Percentiles rank a stretch among this genome's conserved stretches.
Conservation (phyloP, 2,113 vertebrate genomes). For the Nestor notabilis region DNA sequence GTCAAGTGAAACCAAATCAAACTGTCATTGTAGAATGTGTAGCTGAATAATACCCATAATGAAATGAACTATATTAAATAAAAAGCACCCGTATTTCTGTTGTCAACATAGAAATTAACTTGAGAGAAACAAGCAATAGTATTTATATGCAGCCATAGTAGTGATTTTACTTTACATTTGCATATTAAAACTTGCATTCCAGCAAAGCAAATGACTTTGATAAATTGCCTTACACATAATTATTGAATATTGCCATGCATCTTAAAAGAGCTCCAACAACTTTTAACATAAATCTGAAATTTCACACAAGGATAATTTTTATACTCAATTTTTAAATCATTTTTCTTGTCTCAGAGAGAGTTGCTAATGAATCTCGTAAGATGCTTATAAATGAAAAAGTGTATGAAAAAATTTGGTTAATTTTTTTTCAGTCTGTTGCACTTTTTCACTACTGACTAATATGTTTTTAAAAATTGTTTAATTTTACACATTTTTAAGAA, state of each 20-base stretch:
- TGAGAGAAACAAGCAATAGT: background rate
- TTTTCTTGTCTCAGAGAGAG: background rate
- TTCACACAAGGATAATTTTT: background rate
- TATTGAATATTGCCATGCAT: constrained; percentile 6
- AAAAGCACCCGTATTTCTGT: background rate
- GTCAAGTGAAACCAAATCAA: constrained; percentile 34
- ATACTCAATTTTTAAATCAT: background rate
- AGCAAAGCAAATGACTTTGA: constrained; percentile 52
- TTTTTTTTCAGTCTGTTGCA: background rate
- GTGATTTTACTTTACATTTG: constrained; percentile 19
- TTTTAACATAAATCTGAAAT: constrained; percentile 20
- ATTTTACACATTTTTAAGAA: background rate
- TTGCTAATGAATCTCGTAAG: background rate
- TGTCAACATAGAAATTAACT: constrained; percentile 13
- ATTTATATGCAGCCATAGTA: constrained; percentile 6
- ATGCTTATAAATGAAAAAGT: background rate
- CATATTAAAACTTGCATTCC: constrained; percentile 40
- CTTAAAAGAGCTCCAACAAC: background rate
- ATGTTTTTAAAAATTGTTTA: background rate
- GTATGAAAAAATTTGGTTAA: background rate
- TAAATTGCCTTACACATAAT: constrained; percentile 12
- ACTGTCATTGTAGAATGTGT: background rate
- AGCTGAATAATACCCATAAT: background rate
- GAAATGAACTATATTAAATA: constrained; percentile 36
- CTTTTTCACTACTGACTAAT: background rate